A percentile compares a stretch with the other conserved stretches of the same genome.
These are phyloP conservation scores for Chrysopilus asiliformis DNA, from an alignment of 2,888 invertebrate species.

Conservation along the genomic window DNA sequence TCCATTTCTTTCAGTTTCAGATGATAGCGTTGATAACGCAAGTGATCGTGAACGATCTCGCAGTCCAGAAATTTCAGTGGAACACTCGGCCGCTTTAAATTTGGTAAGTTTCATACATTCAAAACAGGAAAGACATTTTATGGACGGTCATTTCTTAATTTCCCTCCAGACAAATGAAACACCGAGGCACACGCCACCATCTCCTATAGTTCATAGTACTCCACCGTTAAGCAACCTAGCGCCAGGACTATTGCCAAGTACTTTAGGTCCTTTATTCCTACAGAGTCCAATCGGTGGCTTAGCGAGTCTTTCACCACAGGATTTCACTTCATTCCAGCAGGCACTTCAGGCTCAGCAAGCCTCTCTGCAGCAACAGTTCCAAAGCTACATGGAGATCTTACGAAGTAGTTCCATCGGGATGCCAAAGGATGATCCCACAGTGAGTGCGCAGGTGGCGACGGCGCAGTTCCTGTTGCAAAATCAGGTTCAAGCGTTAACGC, in stretches of 20 bases:
- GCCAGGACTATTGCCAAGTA: constrained; percentile 15
- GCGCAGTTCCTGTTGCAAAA: constrained; percentile 67
- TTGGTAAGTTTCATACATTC: constrained; percentile 13
- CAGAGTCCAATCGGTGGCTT: constrained; percentile 21
- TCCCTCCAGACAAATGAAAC: constrained; percentile 27
- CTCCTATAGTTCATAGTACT: constrained; percentile 13
- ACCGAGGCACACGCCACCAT: constrained; percentile 28
- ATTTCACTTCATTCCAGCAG: constrained; percentile 30
- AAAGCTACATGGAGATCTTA: constrained; percentile 32
- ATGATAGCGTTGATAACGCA: constrained; percentile 31
- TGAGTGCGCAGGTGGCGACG: constrained; percentile 35
- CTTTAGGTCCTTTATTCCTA: constrained; percentile 18
- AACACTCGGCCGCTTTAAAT: constrained; percentile 28
- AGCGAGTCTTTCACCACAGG: constrained; percentile 26
- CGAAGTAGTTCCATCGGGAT: constrained; percentile 19
- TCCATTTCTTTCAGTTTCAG: constrained; percentile 23
- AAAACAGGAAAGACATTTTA: background rate
- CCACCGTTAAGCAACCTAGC: constrained; percentile 12
- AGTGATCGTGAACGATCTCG: constrained; percentile 34
- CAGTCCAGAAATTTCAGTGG: constrained; percentile 23
- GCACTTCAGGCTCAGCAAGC: constrained; percentile 32
- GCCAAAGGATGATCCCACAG: constrained; percentile 28
- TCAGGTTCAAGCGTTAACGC: constrained; percentile 60
- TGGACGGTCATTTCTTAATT: background rate
- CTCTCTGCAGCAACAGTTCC: constrained; percentile 34